These are phyloP conservation scores for Candoia aspera DNA, from an alignment of 2,113 vertebrate genomes.

Conservation along the genomic window DNA sequence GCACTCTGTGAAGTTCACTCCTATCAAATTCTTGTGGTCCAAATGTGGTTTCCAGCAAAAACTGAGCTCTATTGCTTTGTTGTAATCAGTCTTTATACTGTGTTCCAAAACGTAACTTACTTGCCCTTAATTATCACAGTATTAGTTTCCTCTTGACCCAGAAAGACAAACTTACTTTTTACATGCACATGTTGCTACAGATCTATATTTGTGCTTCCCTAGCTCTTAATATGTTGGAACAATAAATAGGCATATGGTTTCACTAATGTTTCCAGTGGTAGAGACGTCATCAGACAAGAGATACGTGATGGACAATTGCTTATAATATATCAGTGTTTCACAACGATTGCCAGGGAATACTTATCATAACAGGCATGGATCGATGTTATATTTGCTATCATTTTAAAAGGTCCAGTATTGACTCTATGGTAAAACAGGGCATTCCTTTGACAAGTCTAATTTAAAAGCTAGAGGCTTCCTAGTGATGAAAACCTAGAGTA, in stretches of 20 bases:
- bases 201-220: conserved; percentile 40
- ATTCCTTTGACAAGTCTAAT: not conserved
- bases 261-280: conserved; percentile 46
- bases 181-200: conserved; percentile 71
- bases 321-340: conserved; percentile 36
- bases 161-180: conserved; percentile 50
- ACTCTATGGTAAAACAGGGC: conserved; percentile 43
- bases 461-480: conserved; percentile 29
- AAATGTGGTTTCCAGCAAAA: conserved; percentile 54
- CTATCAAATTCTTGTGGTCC: conserved; percentile 58
- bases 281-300: conserved; percentile 28
- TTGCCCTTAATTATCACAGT: conserved; percentile 29
- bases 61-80: conserved; percentile 49
- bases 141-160: conserved; percentile 53
- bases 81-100: conserved; percentile 36
- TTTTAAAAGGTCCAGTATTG: conserved; percentile 23
- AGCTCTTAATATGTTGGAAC: conserved; percentile 45
- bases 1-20: conserved; percentile 39
- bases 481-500: not conserved
- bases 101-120: conserved; percentile 39
- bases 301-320: conserved; percentile 45
- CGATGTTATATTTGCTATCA: conserved; percentile 11
- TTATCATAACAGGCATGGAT: conserved; percentile 43
- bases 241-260: conserved; percentile 41
- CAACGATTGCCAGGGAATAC: conserved; percentile 42